A percentile compares a stretch with the other conserved stretches of the same genome.
Conservation (phyloP, 2,888 invertebrate genomes). For the Argyresthia albistria region DNA sequence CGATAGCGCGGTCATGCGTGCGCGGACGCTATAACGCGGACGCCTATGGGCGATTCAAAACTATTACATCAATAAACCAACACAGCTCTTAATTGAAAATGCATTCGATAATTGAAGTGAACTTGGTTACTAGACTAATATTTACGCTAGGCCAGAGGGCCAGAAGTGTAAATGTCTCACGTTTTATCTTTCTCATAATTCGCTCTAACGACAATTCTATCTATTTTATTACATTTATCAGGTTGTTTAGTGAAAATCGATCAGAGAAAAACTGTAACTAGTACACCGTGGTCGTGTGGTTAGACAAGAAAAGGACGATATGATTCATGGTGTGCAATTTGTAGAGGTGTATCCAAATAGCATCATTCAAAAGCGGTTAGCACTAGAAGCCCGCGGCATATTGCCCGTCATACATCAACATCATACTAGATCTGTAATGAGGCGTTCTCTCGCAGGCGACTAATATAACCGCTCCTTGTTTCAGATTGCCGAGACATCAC, state of each 20-base stretch:
- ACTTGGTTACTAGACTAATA: slow-evolving; percentile 4
- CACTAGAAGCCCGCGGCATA: too few species aligned
- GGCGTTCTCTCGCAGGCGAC: not conserved
- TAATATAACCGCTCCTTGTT: slow-evolving; percentile 19
- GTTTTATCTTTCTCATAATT: too few species aligned
- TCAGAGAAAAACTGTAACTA: too few species aligned
- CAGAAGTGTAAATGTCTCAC: not conserved
- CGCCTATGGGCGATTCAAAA: slow-evolving; percentile 28
- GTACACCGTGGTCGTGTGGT: too few species aligned
- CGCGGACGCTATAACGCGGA: slow-evolving; percentile 29
- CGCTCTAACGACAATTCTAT: too few species aligned
- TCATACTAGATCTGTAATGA: not conserved
- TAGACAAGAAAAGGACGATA: not conserved
- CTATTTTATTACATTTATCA: too few species aligned
- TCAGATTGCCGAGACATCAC: slow-evolving; percentile 26
- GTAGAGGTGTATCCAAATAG: not conserved
- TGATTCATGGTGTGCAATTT: not conserved
- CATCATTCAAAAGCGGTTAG: too few species aligned
- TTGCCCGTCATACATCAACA: too few species aligned
- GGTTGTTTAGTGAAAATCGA: too few species aligned
- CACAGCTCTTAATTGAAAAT: slow-evolving; percentile 34
- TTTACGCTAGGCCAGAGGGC: not conserved
- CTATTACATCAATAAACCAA: slow-evolving; percentile 40
- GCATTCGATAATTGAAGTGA: slow-evolving; percentile 22
- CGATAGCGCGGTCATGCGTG: slow-evolving; percentile 39